A percentile compares a stretch with the other conserved stretches of the same genome.
Conservation (phyloP, 1,140 invertebrate genomes). For the Papilio helenus region DNA sequence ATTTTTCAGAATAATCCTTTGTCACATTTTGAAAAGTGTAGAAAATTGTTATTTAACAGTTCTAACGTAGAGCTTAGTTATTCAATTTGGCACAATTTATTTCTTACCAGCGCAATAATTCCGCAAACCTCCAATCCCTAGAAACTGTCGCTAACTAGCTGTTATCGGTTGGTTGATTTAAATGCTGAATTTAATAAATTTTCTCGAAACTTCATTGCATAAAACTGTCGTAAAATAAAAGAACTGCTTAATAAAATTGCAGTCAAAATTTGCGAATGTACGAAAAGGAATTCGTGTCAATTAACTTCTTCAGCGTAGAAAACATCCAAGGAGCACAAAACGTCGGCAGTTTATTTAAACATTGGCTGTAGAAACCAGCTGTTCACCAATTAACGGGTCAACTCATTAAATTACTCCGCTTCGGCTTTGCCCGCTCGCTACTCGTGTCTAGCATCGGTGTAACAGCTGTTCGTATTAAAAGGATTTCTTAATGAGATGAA, state of each 20-base stretch:
- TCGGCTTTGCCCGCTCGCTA: constrained; percentile 49
- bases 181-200: neutral
- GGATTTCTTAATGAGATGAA: constrained; percentile 40
- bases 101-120: neutral
- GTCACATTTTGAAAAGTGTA: neutral
- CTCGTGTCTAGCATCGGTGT: constrained; percentile 39
- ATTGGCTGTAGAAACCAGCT: constrained; percentile 62
- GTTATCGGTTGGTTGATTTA: neutral
- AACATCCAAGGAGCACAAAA: constrained; percentile 30
- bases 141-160: neutral
- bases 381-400: constrained; percentile 68
- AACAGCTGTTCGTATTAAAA: constrained; percentile 37
- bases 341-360: constrained; percentile 63
- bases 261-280: neutral
- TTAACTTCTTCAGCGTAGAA: neutral
- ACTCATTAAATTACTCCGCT: constrained; percentile 66
- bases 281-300: constrained; percentile 9
- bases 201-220: neutral
- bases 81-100: neutral
- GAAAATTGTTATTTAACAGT: neutral
- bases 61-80: neutral
- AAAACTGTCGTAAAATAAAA: neutral
- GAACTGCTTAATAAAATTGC: neutral
- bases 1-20: no score
- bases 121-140: neutral